A percentile compares a stretch with the other conserved stretches of the same genome.
Evolutionary conservation across 1,140 invertebrate genomes (phyloP).

Genomic region (Scaptomyza graminum): DNA sequence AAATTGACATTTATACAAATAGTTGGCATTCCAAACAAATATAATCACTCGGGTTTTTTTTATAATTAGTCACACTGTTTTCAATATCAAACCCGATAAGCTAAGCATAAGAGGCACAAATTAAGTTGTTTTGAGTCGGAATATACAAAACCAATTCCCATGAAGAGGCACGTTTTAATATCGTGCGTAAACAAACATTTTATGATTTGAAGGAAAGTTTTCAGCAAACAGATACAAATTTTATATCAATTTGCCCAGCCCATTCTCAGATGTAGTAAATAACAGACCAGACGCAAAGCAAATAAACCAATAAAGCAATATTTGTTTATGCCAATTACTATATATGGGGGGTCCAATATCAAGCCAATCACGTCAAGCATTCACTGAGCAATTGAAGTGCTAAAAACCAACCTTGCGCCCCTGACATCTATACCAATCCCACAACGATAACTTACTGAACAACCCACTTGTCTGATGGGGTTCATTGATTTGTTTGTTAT

Average conservation of each 20-base stretch:
- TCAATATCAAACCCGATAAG: slow-evolving; percentile 34
- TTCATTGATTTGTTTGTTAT: slow-evolving; percentile 36
- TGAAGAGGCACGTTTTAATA: slow-evolving; percentile 31
- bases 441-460: background rate
- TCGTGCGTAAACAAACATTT: slow-evolving; percentile 55
- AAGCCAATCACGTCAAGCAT: slow-evolving; percentile 25
- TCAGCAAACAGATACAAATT: slow-evolving; percentile 52
- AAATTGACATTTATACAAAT: slow-evolving; percentile 38
- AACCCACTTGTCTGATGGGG: slow-evolving; percentile 8
- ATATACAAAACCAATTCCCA: slow-evolving; percentile 8
- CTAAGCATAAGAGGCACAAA: slow-evolving; percentile 9
- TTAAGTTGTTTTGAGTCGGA: background rate
- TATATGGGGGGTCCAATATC: slow-evolving; percentile 16
- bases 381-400: slow-evolving; percentile 25
- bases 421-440: slow-evolving; percentile 18
- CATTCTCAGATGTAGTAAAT: slow-evolving; percentile 26
- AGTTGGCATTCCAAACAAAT: slow-evolving; percentile 53
- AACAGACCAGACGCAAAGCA: slow-evolving; percentile 50
- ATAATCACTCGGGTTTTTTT: slow-evolving; percentile 11
- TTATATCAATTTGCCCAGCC: slow-evolving; percentile 37
- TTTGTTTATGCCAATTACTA: slow-evolving; percentile 16
- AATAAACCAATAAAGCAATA: slow-evolving; percentile 59
- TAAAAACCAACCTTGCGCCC: slow-evolving; percentile 32
- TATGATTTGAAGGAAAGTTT: slow-evolving; percentile 70
- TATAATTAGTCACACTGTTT: slow-evolving; percentile 52